Percentiles rank a stretch among this genome's conserved stretches.
These are phyloP conservation scores for Aporrectodea caliginosa DNA, from an alignment of 1,140 invertebrate species.

Conservation along the genomic window DNA sequence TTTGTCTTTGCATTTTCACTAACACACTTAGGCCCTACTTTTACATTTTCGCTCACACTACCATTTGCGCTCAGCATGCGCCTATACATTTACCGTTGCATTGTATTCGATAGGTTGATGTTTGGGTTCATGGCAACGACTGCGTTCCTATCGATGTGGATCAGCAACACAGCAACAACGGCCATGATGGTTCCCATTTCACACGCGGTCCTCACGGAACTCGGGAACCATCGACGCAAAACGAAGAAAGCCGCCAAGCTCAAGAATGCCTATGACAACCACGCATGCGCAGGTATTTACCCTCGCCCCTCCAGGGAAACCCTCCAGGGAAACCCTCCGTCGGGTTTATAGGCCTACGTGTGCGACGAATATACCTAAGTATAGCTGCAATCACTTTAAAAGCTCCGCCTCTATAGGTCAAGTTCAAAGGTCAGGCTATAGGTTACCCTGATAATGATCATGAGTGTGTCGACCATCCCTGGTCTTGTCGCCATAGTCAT, in stretches of 20 bases:
- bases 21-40: too few relatives aligned
- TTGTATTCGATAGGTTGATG: slow-evolving; percentile 32
- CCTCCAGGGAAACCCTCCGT: too few relatives aligned
- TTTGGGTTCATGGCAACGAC: slow-evolving; percentile 70
- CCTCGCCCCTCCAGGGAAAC: too few relatives aligned
- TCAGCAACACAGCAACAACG: slow-evolving; percentile 70
- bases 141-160: slow-evolving; percentile 79
- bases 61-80: too few relatives aligned
- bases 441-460: neutral
- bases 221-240: slow-evolving; percentile 13
- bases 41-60: too few relatives aligned
- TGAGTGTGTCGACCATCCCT: neutral
- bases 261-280: neutral
- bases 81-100: too few relatives aligned
- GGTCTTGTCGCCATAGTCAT: slow-evolving; percentile 7
- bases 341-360: too few relatives aligned
- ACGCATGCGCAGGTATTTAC: neutral
- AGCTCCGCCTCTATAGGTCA: too few relatives aligned
- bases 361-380: too few relatives aligned
- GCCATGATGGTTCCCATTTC: slow-evolving; percentile 58
- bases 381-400: too few relatives aligned
- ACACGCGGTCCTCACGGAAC: slow-evolving; percentile 46
- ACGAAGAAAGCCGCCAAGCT: neutral
- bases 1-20: too few relatives aligned
- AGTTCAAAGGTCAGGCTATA: neutral